Conservation (phyloP, 2,888 invertebrate genomes). For the Rhogogaster chlorosoma region DNA sequence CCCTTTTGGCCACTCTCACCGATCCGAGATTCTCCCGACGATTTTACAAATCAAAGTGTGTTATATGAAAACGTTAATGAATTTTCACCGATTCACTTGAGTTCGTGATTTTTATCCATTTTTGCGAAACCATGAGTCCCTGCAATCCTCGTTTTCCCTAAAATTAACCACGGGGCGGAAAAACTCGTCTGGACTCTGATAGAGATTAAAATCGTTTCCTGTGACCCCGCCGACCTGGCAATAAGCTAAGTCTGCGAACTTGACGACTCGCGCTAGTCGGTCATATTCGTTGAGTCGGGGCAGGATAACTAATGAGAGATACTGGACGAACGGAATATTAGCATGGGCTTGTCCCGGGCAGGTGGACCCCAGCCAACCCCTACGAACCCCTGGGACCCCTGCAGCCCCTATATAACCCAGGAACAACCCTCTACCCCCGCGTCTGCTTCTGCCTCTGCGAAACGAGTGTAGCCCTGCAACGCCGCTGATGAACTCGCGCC, state of each 20-base stretch:
- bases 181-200: not conserved
- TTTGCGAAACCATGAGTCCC: not conserved
- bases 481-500: slow-evolving; percentile 77
- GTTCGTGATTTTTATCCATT: not conserved
- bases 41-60: not conserved
- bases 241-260: not conserved
- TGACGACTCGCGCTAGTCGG: not conserved
- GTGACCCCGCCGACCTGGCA: not conserved
- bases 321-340: slow-evolving; percentile 44
- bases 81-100: not conserved
- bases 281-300: slow-evolving; percentile 17
- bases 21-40: not conserved
- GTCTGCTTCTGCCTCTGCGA: not conserved
- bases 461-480: slow-evolving; percentile 59
- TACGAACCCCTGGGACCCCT: not conserved
- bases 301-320: slow-evolving; percentile 47
- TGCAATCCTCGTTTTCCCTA: not conserved
- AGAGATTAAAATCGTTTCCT: not conserved
- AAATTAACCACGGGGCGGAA: not conserved
- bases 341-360: slow-evolving; percentile 50
- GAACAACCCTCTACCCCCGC: not conserved
- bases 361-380: slow-evolving; percentile 32
- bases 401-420: slow-evolving; percentile 20
- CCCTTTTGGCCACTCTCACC: not conserved
- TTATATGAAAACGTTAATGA: not conserved